Conservation (phyloP, 35 echinoderm and acorn worm genomes). For the Eucidaris tribuloides region DNA sequence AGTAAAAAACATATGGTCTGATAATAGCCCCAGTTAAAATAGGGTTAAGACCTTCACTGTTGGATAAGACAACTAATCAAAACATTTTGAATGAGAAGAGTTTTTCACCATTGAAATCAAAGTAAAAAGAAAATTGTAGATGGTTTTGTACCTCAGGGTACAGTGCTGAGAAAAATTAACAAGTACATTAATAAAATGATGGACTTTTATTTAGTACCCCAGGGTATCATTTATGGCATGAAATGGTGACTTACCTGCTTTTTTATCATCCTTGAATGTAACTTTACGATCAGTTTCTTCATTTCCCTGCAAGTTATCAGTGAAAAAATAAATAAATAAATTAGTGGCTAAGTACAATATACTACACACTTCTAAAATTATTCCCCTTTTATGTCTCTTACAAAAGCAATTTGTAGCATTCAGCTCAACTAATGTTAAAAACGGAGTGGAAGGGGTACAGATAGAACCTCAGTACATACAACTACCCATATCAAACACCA, state of each 20-base stretch:
- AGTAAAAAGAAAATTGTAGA: neutral
- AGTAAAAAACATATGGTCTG: too few relatives aligned
- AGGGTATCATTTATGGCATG: too few relatives aligned
- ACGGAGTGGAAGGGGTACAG: too few relatives aligned
- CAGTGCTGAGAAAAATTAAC: neutral
- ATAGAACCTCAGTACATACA: too few relatives aligned
- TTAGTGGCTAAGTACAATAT: neutral
- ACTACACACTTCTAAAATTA: neutral
- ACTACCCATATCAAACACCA: too few relatives aligned
- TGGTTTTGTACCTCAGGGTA: neutral
- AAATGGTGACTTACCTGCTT: conserved; percentile 21
- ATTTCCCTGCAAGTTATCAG: neutral
- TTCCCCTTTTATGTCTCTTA: neutral
- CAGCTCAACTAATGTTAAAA: too few relatives aligned
- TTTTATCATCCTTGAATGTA: conserved; percentile 74
- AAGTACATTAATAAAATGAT: too few relatives aligned
- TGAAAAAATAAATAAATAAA: neutral
- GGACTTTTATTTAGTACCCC: too few relatives aligned
- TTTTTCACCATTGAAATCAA: neutral
- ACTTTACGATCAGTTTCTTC: conserved; percentile 46
- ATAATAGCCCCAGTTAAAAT: too few relatives aligned
- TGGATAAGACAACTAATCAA: too few relatives aligned
- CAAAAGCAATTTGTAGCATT: neutral
- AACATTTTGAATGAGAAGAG: neutral
- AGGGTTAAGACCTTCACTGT: too few relatives aligned